Base-by-base conservation (phyloP, 2,888 invertebrate species). In the Hoplodrina ambigua region DNA sequence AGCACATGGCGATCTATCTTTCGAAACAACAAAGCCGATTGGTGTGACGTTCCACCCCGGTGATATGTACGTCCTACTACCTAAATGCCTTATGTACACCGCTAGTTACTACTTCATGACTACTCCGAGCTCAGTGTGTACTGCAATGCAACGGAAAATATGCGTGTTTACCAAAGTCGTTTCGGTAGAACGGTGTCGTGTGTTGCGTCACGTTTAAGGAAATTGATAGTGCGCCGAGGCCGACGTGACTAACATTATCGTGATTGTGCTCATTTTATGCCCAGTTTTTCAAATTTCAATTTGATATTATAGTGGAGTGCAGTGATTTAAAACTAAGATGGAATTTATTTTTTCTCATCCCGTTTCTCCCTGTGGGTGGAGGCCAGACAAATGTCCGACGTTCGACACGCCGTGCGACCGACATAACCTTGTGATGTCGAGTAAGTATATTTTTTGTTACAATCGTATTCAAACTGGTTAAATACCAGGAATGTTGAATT, bases 101-200 rank as follows among this genome's bases (percentile, higher is more conserved):
- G 94, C 95, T 95, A 95, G 96, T 96, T 93, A 96, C 95, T 95
- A 94, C 95, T 96, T 94, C 96, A 95, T 95, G 95, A 95, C 95
- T 95, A 94, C 95, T 95, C 94, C 90, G 95, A 95, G 95, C 95
- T 96, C 96, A 96, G 96, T 96, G 95, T 95, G 96, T 95, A 95
- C 95, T 95, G 95, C 95, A 96, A 94, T 96, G 96, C 96, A 96
- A 96, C 95, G 95, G 96, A 96, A 96, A 96, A 96, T 96, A 96
- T 96, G 96, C 96, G 96, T 95, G 95, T 96, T 96, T 95, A 95
- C 95, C 95, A 95, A 95, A 95, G 95, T 94, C 94, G 95, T 95
- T 96, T 96, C 95, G 95, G 96, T 94, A 92, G 94, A 95, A 95
- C 95, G 94, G 95, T 94, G 95, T 92, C 95, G 95, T 93, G 94